phyloP scores from a whole-genome alignment of 2,888 invertebrate species.

The Parapristionchus giblindavisi region DNA sequence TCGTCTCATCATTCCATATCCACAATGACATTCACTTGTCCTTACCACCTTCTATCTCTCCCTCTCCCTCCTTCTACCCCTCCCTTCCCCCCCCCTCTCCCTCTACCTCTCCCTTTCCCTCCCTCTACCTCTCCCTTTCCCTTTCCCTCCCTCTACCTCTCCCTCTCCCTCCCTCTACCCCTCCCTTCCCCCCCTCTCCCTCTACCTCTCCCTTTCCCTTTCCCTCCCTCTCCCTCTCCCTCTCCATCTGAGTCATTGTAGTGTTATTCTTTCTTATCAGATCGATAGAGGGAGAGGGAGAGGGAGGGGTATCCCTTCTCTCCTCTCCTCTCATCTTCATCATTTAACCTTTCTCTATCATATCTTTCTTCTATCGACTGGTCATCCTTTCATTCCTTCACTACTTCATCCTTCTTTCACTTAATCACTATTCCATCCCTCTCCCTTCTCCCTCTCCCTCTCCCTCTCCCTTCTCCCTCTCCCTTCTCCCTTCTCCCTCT shows the following conservation, averaged over 20 bases:
- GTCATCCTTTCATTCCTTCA: background rate
- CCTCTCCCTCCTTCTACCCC: no score
- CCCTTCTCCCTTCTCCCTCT: slow-evolving; percentile 5
- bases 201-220: no score
- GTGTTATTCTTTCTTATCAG: background rate
- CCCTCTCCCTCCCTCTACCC: background rate
- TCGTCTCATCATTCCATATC: no score
- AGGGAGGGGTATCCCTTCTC: slow-evolving; percentile 14
- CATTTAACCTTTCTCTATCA: background rate
- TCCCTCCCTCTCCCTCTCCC: no score
- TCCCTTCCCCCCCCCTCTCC: no score
- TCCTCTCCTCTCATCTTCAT: background rate
- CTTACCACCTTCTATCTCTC: no score
- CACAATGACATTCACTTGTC: background rate
- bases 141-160: no score
- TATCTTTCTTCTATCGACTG: background rate
- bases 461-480: slow-evolving; percentile 12
- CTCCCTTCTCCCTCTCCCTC: slow-evolving; percentile 10
- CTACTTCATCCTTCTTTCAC: slow-evolving; percentile 6
- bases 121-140: no score
- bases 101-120: no score
- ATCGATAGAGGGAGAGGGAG: slow-evolving; percentile 11
- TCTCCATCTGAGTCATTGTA: background rate
- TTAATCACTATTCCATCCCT: slow-evolving; percentile 21
- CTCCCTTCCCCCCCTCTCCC: background rate